Base-by-base conservation (phyloP, 2,888 invertebrate genomes). In the Netelia fuscicornis region DNA sequence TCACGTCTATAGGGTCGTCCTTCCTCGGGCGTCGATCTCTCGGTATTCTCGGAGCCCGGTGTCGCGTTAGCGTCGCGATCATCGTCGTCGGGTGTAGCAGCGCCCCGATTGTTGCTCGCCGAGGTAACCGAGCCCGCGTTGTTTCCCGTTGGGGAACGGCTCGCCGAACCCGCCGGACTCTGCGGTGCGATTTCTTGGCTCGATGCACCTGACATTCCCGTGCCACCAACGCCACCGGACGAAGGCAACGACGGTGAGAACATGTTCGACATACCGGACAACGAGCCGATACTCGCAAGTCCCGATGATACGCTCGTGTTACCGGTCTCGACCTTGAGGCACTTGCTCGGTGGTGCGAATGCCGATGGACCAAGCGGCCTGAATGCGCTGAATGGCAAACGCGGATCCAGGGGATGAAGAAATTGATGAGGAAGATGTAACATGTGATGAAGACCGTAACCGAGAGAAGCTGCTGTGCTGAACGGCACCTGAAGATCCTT, bases 351-450 rank as follows among this genome's bases (percentile, higher is more conserved):
- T 67, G 96, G 96, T 90, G 96, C 96, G 93, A 96, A 96, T 25
- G 96, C 96, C 90, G 96, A 96, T 80, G 95, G 95, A 81, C 96
- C 95, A 79, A 95, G 92, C 3, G 96, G 96, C 84, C 96, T 94
- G 91, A 96, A 96, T 58, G 95, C 95, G 85, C 95, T 95, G 88
- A 96, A 95, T 60, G 96, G 95, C 88, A 95, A 92, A 91, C 95
- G 94, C 87, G 95, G 95, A 90, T 96, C 95, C 84, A 97, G 94
- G 60, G 96, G 96, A 90, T 96, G 96, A 85, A 97, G 94, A 91
- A 97, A 96, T 92, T 96, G 97, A 87, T 96, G 96, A 91, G 96
- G 96, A 89, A 97, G 94, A 91, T 96, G 96, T 89, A 96, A 96
- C 92, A 97, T 95, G 88, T 96, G 95, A 94, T 96, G 96, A 25